These are phyloP conservation scores for Aleadryas rufinucha DNA, from an alignment of 2,113 vertebrate species.

Conservation along the genomic window DNA sequence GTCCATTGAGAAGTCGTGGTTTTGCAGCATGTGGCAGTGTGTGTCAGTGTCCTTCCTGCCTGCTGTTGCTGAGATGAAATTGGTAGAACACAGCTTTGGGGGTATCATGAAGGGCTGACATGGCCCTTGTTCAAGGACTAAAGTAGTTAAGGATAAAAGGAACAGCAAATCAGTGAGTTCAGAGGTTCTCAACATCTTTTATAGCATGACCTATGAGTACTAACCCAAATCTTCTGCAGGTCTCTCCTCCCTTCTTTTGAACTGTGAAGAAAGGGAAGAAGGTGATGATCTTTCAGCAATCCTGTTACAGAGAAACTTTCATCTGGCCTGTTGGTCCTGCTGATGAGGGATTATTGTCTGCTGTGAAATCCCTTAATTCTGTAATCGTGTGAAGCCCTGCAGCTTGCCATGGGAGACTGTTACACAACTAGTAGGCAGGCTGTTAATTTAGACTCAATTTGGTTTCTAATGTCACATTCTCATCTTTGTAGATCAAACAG, in stretches of 20 bases:
- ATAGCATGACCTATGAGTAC: neutral
- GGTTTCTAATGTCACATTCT: neutral
- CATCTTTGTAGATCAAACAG: neutral
- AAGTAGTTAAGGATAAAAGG: neutral
- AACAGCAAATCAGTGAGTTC: neutral
- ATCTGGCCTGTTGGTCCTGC: neutral
- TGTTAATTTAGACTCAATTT: neutral
- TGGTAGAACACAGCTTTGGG: neutral
- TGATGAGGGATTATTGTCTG: neutral
- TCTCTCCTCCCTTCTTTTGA: neutral
- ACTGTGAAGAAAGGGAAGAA: neutral
- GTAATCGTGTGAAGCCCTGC: neutral
- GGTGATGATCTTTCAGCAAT: slow-evolving; percentile 1
- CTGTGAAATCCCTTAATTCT: slow-evolving; percentile 12
- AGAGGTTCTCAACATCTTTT: neutral
- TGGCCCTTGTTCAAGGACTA: neutral
- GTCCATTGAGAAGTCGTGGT: neutral
- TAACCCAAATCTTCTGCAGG: neutral
- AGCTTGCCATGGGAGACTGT: neutral
- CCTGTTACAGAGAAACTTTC: slow-evolving; percentile 28
- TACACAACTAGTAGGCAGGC: neutral
- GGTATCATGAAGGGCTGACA: neutral
- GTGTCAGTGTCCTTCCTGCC: neutral
- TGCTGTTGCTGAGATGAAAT: neutral
- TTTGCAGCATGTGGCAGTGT: accelerated